Conservation (phyloP, 2,113 vertebrate species). For the Synchiropus splendidus region DNA sequence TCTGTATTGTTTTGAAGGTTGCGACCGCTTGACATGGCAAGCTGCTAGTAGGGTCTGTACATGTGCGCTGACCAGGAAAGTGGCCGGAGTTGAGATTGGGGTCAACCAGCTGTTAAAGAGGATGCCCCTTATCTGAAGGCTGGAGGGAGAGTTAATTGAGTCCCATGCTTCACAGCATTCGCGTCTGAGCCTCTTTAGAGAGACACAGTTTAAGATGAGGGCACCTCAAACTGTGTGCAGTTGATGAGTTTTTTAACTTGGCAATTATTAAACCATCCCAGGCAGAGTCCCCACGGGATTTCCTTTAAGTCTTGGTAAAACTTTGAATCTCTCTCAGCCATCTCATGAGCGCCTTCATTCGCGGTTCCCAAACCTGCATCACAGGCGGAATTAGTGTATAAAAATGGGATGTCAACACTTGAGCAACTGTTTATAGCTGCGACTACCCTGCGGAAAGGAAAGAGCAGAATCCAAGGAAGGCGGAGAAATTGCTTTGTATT, state of each 20-base stretch:
- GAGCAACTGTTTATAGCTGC: constrained; percentile 41
- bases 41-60: constrained; percentile 24
- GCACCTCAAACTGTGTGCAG: constrained; percentile 55
- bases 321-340: constrained; percentile 12
- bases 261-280: constrained; percentile 67
- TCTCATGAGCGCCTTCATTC: constrained; percentile 15
- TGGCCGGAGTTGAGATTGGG: constrained; percentile 25
- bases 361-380: constrained; percentile 16
- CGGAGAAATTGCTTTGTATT: constrained; percentile 54
- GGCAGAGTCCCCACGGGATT: constrained; percentile 28
- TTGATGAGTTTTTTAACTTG: constrained; percentile 55
- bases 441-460: constrained; percentile 30
- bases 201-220: constrained; percentile 22
- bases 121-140: constrained; percentile 46
- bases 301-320: constrained; percentile 14
- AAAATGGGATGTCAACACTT: constrained; percentile 39
- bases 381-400: constrained; percentile 26
- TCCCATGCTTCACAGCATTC: constrained; percentile 60
- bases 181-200: constrained; percentile 52
- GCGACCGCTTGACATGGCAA: constrained; percentile 25
- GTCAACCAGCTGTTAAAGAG: constrained; percentile 37
- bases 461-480: constrained; percentile 30
- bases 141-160: constrained; percentile 71
- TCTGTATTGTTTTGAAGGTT: constrained; percentile 33
- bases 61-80: constrained; percentile 53